phyloP scores from a whole-genome alignment of 2,888 invertebrate genomes.

The Phoenoteleia sp. region DNA sequence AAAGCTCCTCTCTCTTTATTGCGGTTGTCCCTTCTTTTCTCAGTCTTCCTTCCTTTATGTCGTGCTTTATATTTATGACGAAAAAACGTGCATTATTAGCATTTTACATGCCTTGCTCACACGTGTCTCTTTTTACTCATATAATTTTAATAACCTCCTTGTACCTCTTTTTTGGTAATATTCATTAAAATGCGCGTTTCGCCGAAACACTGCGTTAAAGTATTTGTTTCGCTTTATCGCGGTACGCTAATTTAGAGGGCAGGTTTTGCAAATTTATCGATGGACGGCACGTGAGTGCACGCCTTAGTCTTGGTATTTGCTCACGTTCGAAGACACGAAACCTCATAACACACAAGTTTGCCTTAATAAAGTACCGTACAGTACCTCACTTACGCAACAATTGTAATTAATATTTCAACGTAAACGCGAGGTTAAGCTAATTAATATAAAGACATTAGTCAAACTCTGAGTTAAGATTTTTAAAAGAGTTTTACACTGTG shows the following conservation, averaged over 20 bases:
- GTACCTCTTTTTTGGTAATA: slow-evolving; percentile 66
- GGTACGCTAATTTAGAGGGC: slow-evolving; percentile 76
- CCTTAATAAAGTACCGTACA: slow-evolving; percentile 78
- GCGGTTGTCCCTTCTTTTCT: slow-evolving; percentile 56
- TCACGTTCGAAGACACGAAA: slow-evolving; percentile 79
- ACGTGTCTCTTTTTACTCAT: slow-evolving; percentile 62
- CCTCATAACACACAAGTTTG: slow-evolving; percentile 79
- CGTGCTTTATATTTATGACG: slow-evolving; percentile 57
- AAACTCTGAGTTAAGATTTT: too few species aligned
- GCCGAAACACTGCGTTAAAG: slow-evolving; percentile 63
- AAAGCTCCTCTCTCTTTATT: slow-evolving; percentile 49
- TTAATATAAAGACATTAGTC: slow-evolving; percentile 48
- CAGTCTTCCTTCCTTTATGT: slow-evolving; percentile 41
- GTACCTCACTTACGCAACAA: slow-evolving; percentile 76
- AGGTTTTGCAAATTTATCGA: slow-evolving; percentile 79
- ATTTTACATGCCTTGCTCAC: slow-evolving; percentile 71
- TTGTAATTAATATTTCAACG: slow-evolving; percentile 70
- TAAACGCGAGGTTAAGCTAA: slow-evolving; percentile 35
- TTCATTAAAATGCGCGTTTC: slow-evolving; percentile 69
- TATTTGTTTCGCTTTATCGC: slow-evolving; percentile 72
- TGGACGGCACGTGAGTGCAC: slow-evolving; percentile 78
- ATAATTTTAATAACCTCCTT: slow-evolving; percentile 68
- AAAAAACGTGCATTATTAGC: slow-evolving; percentile 74
- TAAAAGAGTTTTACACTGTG: too few species aligned
- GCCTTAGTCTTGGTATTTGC: slow-evolving; percentile 72